Percentiles rank a stretch among this genome's conserved stretches.
These are phyloP conservation scores for Perognathus longimembris DNA, from an alignment of 2,113 vertebrate genomes.

Conservation along the genomic window DNA sequence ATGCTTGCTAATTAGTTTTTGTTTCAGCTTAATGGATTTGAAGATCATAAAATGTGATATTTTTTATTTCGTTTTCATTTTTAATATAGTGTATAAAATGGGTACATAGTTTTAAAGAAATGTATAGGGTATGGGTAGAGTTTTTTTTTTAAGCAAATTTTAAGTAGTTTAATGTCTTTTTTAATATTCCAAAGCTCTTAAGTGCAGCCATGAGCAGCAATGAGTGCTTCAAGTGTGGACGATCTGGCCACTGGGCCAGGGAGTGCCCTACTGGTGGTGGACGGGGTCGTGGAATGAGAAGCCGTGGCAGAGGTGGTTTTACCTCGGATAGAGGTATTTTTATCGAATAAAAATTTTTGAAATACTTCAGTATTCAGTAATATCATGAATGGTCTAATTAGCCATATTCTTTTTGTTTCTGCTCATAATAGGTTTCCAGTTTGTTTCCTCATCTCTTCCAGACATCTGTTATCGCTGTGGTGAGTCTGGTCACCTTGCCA, in stretches of 20 bases:
- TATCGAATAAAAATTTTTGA: conserved; percentile 73
- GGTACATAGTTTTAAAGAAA: too few relatives aligned
- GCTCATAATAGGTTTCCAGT: conserved; percentile 89
- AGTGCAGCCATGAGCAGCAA: conserved; percentile 95
- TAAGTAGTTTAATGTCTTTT: neutral
- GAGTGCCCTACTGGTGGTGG: conserved; percentile 95
- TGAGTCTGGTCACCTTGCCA: conserved; percentile 98
- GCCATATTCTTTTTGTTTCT: conserved; percentile 30
- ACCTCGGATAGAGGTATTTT: conserved; percentile 85
- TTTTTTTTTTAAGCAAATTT: neutral
- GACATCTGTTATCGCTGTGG: conserved; percentile 98
- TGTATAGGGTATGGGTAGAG: neutral
- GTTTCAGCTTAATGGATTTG: neutral
- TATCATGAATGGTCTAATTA: conserved; percentile 62
- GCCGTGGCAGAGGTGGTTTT: conserved; percentile 92
- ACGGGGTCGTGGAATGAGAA: conserved; percentile 93
- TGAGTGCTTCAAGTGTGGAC: conserved; percentile 98
- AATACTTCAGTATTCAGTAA: conserved; percentile 1
- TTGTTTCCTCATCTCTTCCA: conserved; percentile 89
- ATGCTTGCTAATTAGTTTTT: neutral
- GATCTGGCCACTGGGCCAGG: conserved; percentile 97
- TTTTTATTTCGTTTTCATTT: neutral
- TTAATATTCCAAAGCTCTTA: conserved; percentile 75
- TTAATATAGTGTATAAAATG: neutral
- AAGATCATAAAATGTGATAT: neutral